Evolutionary conservation across 2,888 invertebrate species (phyloP), one percentile per base, ranked within the genome.

Genomic region (Nematopogon swammerdamellus): DNA sequence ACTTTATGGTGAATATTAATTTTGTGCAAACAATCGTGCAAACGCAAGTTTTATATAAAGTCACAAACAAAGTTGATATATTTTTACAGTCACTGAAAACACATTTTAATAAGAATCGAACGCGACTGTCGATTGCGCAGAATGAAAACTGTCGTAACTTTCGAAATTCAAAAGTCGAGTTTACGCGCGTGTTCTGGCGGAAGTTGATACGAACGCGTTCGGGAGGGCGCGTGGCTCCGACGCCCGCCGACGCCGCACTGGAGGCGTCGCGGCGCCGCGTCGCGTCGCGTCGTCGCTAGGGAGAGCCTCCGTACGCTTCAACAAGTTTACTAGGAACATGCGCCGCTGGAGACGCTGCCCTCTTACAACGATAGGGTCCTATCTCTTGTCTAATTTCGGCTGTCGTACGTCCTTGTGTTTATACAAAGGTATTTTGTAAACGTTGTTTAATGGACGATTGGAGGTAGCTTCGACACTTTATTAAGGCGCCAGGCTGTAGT

Each of bases 161-260:
- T n/a, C n/a, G 25, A 25, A 25, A 17, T 44, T 44, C 44, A 8
- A 18, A 19, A 19, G 4, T 44, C 44, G 44, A 44, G 14, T 43
- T 5, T 18, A n/a, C 44, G 44, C 18, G 18, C 18, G 44, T 19
- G 14, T 10, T 44, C 18, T 4, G 44, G 18, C 11, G 16, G 44
- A 17, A 44, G n/a, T 44, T 44, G 3, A 3, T 3, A 14, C 5
- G 44, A 17, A 8, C 18, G 44, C 18, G 16, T 3, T 3, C 18
- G 44, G 2, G 6, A 19, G 18, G 16, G 19, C 44, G 44, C 11
- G 16, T 19, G 44, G 11, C 44, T 3, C 44, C 16, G 44, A 16
- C 44, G 44, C 44, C 44, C 18, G 14, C 18, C 44, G 44, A 16
- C 44, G 44, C 11, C 44, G 19, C 44, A 44, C 44, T 44, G 44